Base-by-base conservation (phyloP, 2,797 vertebrate genomes). In the Eulemur rubriventer region DNA sequence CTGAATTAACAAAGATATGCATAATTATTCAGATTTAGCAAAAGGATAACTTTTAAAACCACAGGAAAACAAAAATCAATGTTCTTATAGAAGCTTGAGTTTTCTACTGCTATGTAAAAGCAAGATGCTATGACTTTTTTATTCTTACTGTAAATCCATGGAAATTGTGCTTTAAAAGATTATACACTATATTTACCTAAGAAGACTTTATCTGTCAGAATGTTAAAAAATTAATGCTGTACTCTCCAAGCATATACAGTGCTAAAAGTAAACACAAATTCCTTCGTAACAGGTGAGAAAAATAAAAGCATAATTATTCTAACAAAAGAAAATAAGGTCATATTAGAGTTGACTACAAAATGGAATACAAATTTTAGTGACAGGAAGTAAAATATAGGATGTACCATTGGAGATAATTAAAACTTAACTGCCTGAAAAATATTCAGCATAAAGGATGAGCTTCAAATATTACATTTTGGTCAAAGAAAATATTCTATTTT, bases 341-440 rank as follows among this genome's bases (percentile, higher is more conserved):
- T 11, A 4, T 28, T 63, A 73, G 20, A 95, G 14, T 22, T 86
- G 70, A 89, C 9, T 75, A 11, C 7, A 79, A 89, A 89, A 61
- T 5, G 35, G 67, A 72, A 69, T 14, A 75, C 14, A 94, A 61
- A 79, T 67, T 91, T 55, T 83, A 50, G 57, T 76, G 48, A 93
- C 5, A 69, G 1, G 28, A 87, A 75, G 50, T 69, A 83, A 82
- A 93, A 84, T 61, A 89, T 0, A 84, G 52, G 75, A 93, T 38
- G 41, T 13, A 33, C 52, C 9, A 80, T 20, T 41, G 46, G 69
- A 85, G 48, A 81, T 41, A 76, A 72, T 55, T 33, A 80, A 80
- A 55, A 55, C 80, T 59, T 94, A 94, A 78, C 59, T 73, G 79
- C 69, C 17, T 96, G 26, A 90, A 73, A 94, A 95, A 90, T 43